Evolutionary conservation across 2,113 vertebrate genomes (phyloP).

Genomic region (Chiloscyllium plagiosum): DNA sequence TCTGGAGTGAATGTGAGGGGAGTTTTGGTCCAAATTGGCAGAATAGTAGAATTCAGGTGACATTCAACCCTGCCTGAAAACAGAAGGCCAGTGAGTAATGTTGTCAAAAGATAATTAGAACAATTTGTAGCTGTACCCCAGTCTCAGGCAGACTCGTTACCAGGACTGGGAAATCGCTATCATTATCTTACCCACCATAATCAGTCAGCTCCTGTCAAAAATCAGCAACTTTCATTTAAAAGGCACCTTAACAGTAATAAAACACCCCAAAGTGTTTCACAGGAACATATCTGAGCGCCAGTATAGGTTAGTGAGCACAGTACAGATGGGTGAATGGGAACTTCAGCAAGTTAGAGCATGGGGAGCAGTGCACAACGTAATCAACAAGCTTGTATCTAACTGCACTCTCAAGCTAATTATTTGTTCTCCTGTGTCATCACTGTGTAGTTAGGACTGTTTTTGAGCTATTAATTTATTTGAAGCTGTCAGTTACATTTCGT

Average conservation of each 20-base stretch:
- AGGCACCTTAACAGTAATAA: not conserved
- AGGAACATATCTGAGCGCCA: not conserved
- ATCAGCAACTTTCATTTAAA: not conserved
- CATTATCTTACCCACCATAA: not conserved
- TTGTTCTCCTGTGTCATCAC: not conserved
- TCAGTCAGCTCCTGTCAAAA: not conserved
- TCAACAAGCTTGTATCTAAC: not conserved
- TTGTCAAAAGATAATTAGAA: not conserved
- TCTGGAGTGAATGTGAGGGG: not conserved
- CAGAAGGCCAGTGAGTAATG: not conserved
- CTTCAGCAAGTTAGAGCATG: too few species aligned
- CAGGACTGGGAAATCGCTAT: not conserved
- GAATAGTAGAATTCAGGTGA: not conserved
- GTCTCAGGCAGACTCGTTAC: not conserved
- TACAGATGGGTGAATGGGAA: not conserved
- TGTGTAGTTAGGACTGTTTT: not conserved
- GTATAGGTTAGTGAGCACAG: not conserved
- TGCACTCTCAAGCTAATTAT: not conserved
- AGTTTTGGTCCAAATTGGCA: not conserved
- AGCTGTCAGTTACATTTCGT: not conserved
- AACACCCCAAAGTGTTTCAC: not conserved
- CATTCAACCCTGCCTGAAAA: not conserved
- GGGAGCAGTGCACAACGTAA: not conserved
- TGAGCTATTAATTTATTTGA: not conserved
- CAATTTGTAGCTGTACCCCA: not conserved